Percentiles rank a stretch among this genome's conserved stretches.
Evolutionary conservation across 1,140 invertebrate genomes (phyloP).

Genomic region (Daktulosphaira vitifoliae): DNA sequence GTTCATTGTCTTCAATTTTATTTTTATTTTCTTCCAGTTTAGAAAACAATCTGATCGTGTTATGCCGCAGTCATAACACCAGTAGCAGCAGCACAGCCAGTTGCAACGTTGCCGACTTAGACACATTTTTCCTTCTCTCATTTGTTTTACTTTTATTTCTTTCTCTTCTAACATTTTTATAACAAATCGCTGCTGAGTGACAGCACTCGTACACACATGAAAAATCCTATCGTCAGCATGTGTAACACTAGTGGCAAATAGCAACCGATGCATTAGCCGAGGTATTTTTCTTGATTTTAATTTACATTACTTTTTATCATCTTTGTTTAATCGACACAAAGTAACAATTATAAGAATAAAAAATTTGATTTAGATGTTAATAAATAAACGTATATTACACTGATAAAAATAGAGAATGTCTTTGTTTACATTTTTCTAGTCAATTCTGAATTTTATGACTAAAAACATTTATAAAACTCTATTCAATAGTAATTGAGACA

Average conservation of each 20-base stretch:
- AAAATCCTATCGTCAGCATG: not conserved
- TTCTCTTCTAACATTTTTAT: slow-evolving; percentile 24
- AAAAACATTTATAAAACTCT: too few species aligned
- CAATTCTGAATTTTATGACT: too few species aligned
- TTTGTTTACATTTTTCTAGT: too few species aligned
- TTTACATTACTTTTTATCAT: too few species aligned
- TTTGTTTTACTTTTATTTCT: slow-evolving; percentile 28
- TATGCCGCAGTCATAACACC: slow-evolving; percentile 19
- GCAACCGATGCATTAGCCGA: slow-evolving; percentile 10
- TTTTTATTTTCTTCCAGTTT: slow-evolving; percentile 16
- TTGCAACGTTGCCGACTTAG: slow-evolving; percentile 5
- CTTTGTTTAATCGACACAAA: too few species aligned
- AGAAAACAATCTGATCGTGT: slow-evolving; percentile 33
- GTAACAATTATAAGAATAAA: too few species aligned
- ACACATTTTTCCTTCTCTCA: slow-evolving; percentile 5
- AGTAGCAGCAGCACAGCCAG: not conserved
- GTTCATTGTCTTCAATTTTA: slow-evolving; percentile 30
- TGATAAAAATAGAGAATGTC: too few species aligned
- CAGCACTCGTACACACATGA: not conserved
- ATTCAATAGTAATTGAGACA: too few species aligned
- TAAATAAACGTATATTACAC: too few species aligned
- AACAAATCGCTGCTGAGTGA: not conserved
- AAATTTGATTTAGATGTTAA: too few species aligned
- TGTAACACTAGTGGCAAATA: slow-evolving; percentile 28
- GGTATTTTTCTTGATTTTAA: too few species aligned